These are phyloP conservation scores for Hipparchia semele DNA, from an alignment of 2,888 invertebrate species.

Conservation along the genomic window DNA sequence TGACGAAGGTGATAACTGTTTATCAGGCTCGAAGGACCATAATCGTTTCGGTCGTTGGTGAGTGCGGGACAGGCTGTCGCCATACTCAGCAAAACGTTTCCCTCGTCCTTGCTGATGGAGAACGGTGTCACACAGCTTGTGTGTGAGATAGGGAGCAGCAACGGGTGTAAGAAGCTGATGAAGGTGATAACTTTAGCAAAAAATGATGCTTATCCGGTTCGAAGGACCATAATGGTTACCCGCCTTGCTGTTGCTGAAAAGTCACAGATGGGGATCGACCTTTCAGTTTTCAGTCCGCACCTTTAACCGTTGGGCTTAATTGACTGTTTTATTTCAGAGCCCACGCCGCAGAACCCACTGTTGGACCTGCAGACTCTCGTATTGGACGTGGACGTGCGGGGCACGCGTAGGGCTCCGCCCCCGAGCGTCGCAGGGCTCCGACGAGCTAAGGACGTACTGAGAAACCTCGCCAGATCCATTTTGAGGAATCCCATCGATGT, in stretches of 20 bases:
- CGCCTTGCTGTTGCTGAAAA: constrained; percentile 56
- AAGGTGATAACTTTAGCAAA: no score
- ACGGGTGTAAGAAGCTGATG: no score
- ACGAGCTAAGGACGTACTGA: constrained; percentile 85
- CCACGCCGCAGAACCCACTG: constrained; percentile 45
- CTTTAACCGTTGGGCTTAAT: no score
- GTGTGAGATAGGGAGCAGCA: no score
- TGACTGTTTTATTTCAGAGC: constrained; percentile 14
- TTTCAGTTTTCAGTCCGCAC: no score
- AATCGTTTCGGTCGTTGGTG: constrained; percentile 51
- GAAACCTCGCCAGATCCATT: constrained; percentile 88
- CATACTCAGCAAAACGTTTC: constrained; percentile 62
- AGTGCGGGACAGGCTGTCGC: constrained; percentile 52
- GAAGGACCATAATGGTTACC: no score
- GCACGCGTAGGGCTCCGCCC: constrained; percentile 48
- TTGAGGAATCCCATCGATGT: constrained; percentile 91
- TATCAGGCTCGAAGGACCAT: background rate
- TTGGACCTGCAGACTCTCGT: constrained; percentile 54
- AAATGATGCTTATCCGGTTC: no score
- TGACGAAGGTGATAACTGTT: constrained; percentile 26
- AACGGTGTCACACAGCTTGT: no score
- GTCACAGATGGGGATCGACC: background rate
- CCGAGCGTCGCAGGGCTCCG: constrained; percentile 53
- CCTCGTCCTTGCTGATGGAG: no score
- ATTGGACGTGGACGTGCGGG: constrained; percentile 51